Conservation (phyloP, 2,113 vertebrate genomes). For the Thymallus thymallus region DNA sequence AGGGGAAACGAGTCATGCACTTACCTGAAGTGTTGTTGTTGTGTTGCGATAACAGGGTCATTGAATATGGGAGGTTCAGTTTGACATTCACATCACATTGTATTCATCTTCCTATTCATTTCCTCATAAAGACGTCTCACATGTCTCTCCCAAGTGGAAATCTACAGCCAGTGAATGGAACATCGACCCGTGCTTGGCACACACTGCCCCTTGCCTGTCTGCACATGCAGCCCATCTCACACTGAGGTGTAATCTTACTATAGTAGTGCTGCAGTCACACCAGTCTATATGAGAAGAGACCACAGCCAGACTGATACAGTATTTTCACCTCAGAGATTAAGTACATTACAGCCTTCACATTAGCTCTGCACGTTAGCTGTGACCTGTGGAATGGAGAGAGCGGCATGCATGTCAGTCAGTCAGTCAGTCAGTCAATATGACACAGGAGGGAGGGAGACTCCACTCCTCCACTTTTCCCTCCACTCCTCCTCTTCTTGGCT, state of each 20-base stretch:
- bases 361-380: conserved; percentile 34
- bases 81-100: not conserved
- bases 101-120: not conserved
- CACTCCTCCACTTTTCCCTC: conserved; percentile 29
- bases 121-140: not conserved
- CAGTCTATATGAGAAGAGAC: not conserved
- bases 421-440: conserved; percentile 22
- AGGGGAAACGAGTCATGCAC: too few species aligned
- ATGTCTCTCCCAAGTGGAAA: not conserved
- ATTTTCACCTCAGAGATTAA: not conserved
- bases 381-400: not conserved
- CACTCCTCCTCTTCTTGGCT: conserved; percentile 8
- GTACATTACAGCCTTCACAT: conserved; percentile 8
- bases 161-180: not conserved
- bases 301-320: not conserved
- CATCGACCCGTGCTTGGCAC: not conserved
- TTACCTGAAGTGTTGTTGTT: not conserved
- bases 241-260: not conserved
- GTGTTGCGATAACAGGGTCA: not conserved
- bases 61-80: not conserved
- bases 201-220: not conserved
- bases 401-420: not conserved
- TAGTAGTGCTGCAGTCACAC: not conserved
- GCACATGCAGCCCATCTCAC: not conserved
- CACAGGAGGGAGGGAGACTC: conserved; percentile 47